Evolutionary conservation across 2,113 vertebrate genomes (phyloP).

Genomic region (Poeciliopsis turrubarensis): DNA sequence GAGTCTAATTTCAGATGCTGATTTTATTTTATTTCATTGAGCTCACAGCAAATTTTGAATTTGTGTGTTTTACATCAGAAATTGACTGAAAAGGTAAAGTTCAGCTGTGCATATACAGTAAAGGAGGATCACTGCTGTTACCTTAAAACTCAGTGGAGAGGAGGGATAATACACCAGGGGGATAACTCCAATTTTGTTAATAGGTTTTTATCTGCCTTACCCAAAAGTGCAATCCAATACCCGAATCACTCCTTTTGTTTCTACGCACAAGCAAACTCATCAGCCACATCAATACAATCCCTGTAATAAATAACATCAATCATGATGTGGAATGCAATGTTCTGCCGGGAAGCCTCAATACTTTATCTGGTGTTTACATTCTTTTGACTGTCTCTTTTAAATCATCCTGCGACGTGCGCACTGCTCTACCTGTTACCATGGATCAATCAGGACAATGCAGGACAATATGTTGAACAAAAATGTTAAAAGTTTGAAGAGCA

Average conservation of each 20-base stretch:
- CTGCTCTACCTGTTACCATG: background rate
- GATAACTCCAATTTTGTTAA: conserved; percentile 31
- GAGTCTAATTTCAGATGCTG: background rate
- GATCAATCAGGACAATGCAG: background rate
- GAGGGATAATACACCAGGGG: conserved; percentile 29
- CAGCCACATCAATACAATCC: no score
- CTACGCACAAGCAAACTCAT: no score
- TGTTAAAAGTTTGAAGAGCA: background rate
- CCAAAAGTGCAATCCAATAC: conserved; percentile 1
- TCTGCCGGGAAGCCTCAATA: background rate
- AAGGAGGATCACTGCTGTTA: conserved; percentile 42
- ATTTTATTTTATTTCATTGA: background rate
- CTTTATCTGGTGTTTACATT: background rate
- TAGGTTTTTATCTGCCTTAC: background rate
- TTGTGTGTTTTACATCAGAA: conserved; percentile 10
- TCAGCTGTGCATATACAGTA: background rate
- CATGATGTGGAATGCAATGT: background rate
- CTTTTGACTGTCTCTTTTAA: background rate
- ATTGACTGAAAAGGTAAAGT: conserved; percentile 33
- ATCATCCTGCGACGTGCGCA: background rate
- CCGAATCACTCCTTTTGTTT: background rate
- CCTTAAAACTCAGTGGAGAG: conserved; percentile 36
- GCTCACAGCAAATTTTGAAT: background rate
- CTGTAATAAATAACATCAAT: background rate
- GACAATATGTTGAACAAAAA: background rate